Base-by-base conservation (phyloP, 1,140 invertebrate species). In the Stegodyphus mimosarum region DNA sequence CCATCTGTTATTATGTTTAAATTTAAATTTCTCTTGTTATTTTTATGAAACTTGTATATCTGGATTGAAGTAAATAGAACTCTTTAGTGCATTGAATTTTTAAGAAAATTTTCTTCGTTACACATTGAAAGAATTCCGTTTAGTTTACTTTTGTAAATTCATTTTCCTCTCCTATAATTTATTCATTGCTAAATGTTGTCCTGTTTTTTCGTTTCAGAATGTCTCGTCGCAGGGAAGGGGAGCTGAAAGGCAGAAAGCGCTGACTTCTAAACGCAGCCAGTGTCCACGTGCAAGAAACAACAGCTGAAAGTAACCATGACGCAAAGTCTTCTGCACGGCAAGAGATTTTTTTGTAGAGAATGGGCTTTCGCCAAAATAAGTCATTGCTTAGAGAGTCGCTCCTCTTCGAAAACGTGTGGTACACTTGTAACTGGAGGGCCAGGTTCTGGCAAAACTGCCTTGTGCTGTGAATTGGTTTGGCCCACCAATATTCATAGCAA, bases 301-400 rank as follows among this genome's bases (percentile, higher is more conserved):
- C 6, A 55, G 48, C 51, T 6, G 50, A 70, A 63, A 51, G 48
- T 69, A 33, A 86, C 18, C 83, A 89, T 89, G 87, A 83, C 83
- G 49, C 72, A 86, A 86, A 89, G 89, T 63, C 88, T 89, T n/a
- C 87, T 90, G 67, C 89, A 91, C 86, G 90, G 90, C 18, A 94
- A 94, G 88, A 93, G 93, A 73, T 95, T 95, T 89, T 94, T 94
- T 90, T 95, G 95, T 89, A 93, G 97, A 15, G 97, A 98, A 91
- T 99, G 97, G 97, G 96, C 95, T 3, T 97, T 98, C 88, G 95
- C 95, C 89, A 98, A 98, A 90, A 92, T 99, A n/a, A 94, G 94
- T 4, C 95, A 98, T 88, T 97, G 95, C 87, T 89, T 99, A 87
- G 96, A 98, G 88, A 91, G 81, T 85, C 88, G 89, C 33, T 95